Percentiles rank a stretch among this genome's conserved stretches.
Conservation (phyloP, 2,113 vertebrate species). For the Verasper variegatus region DNA sequence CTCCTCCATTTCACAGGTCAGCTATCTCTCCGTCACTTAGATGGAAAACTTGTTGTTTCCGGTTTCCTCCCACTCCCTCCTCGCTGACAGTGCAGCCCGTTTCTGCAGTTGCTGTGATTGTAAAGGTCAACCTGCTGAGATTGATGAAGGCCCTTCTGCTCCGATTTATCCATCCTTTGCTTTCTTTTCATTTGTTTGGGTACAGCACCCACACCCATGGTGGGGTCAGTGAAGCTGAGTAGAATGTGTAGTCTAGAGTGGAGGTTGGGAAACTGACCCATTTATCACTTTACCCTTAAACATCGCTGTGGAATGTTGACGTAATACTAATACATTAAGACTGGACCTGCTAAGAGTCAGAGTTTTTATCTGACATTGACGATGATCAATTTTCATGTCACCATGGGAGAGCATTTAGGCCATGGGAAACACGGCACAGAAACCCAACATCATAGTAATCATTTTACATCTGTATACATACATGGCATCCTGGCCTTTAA, state of each 20-base stretch:
- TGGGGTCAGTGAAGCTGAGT: neutral
- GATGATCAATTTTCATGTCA: neutral
- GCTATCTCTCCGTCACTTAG: neutral
- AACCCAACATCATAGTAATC: too few relatives aligned
- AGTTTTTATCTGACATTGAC: neutral
- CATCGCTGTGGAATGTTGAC: neutral
- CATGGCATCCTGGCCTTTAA: too few relatives aligned
- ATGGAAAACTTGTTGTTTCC: slow-evolving; percentile 17
- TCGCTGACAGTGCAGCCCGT: neutral
- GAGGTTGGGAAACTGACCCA: neutral
- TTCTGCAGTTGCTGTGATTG: slow-evolving; percentile 5
- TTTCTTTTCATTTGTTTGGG: neutral
- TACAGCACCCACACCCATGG: neutral
- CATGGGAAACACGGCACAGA: neutral
- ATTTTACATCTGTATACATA: too few relatives aligned
- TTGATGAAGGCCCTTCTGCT: slow-evolving; percentile 44
- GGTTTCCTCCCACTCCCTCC: neutral
- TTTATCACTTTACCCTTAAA: neutral
- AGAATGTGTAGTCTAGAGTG: neutral
- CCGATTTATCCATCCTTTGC: slow-evolving; percentile 7
- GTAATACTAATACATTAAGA: neutral
- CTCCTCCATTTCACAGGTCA: slow-evolving; percentile 12
- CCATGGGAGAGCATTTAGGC: neutral
- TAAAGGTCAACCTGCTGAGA: slow-evolving; percentile 56
- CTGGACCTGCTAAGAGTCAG: neutral